Conservation (phyloP, 2,797 vertebrate species). For the Lepilemur septentrionalis region DNA sequence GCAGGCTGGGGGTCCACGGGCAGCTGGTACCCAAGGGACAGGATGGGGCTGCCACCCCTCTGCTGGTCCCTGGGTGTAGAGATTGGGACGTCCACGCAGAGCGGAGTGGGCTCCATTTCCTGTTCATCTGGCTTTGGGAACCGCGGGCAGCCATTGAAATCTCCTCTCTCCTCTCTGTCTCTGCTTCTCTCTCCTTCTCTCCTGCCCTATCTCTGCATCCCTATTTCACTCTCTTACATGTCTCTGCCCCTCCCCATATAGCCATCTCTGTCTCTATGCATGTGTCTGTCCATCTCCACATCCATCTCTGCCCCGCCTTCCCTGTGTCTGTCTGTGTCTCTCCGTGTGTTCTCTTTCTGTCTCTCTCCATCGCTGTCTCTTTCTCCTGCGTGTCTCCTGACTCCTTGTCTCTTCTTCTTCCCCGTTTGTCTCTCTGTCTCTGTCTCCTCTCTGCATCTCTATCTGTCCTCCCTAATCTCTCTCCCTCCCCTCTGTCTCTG, state of each 20-base stretch:
- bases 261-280: neutral
- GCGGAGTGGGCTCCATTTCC: neutral
- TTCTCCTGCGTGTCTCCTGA: neutral
- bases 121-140: neutral
- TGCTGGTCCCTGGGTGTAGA: slow-evolving; percentile 15
- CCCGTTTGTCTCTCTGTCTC: neutral
- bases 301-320: neutral
- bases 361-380: neutral
- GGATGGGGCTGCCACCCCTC: slow-evolving; percentile 23
- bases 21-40: slow-evolving; percentile 59
- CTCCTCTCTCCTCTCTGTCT: neutral
- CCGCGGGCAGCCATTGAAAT: fast-evolving
- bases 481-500: neutral
- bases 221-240: fast-evolving
- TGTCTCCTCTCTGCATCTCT: neutral
- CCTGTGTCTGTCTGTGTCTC: neutral
- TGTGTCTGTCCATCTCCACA: neutral
- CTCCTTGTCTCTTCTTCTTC: neutral
- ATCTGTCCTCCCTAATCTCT: too few species aligned
- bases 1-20: slow-evolving; percentile 86
- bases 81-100: slow-evolving; percentile 4
- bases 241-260: neutral
- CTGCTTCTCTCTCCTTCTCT: neutral
- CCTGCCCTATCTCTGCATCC: neutral
- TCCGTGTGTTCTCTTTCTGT: neutral